Base-by-base conservation (phyloP, 2,888 invertebrate species). In the Drosophila neonasuta region DNA sequence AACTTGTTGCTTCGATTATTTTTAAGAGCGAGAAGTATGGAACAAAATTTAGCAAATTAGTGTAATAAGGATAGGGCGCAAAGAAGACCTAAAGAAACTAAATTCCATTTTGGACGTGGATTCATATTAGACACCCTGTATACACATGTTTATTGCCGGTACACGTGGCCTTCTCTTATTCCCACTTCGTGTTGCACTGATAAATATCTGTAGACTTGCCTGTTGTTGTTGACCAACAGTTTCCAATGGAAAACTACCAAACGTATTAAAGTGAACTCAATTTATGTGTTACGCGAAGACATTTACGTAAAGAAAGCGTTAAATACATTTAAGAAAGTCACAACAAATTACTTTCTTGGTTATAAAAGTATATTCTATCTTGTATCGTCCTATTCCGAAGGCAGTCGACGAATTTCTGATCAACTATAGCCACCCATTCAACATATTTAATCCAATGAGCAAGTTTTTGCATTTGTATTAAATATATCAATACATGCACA, bases 161-260 rank as follows among this genome's bases (percentile, higher is more conserved):
- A 8, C 39, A 41, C 39, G 15, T 8, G 39, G 45, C 46, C 9
- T 11, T 39, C 11, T 3, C 15, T 9, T 6, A 29, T n/a, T 15
- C 9, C 29, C 56, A 2, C 20, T 13, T 20, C 34, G 7, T 24
- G 6, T 13, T 36, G n/a, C n/a, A 9, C 11, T 50, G 39, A 11
- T 10, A 13, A 13, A 20, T 13, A 52, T 55, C 44, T 55, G n/a
- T 20, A 9, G 11, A n/a, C 3, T 32, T 44, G 15, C n/a, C 32
- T 42, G 36, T 15, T 46, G 13, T 39, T 39, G 29, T 46, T 56
- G 17, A 56, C 56, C 39, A 56, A 36, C 29, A 56, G 13, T 39
- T n/a, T 20, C 8, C 39, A 41, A 29, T 46, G 55, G 45, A 56
- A 46, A 56, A 56, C 20, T 24, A 24, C 45, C 36, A 46, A 24